Conservation (phyloP, 2,888 invertebrate genomes). For the Rutpela maculata region DNA sequence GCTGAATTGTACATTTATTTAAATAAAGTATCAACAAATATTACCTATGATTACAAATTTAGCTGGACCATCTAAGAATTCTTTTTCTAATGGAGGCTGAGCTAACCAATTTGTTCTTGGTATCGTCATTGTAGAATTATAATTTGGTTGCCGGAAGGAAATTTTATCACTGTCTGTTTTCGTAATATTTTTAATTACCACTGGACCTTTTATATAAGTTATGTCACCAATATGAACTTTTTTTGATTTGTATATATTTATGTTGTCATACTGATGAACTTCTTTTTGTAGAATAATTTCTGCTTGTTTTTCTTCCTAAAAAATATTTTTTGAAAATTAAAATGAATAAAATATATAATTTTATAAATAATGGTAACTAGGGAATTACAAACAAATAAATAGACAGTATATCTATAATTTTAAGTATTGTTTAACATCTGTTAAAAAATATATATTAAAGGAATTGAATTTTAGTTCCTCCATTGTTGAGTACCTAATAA, state of each 20-base stretch:
- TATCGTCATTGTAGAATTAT: neutral
- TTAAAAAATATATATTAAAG: too few species aligned
- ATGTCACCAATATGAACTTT: neutral
- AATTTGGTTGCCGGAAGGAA: neutral
- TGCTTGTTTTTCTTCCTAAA: neutral
- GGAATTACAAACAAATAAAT: too few species aligned
- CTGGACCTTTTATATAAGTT: neutral
- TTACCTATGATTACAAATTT: neutral
- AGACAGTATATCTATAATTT: too few species aligned
- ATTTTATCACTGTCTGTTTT: neutral
- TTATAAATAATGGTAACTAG: too few species aligned
- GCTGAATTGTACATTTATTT: too few species aligned
- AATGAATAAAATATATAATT: neutral
- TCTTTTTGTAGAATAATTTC: neutral
- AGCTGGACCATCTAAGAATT: neutral
- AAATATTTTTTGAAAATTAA: neutral
- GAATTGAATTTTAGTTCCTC: too few species aligned
- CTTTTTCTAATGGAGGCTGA: neutral
- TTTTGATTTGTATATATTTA: neutral
- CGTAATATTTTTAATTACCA: neutral
- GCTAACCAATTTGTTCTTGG: neutral
- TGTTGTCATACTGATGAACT: neutral
- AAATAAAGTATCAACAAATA: neutral
- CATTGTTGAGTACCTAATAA: too few species aligned
- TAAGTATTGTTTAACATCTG: too few species aligned